A percentile compares a stretch with the other conserved stretches of the same genome.
These are phyloP conservation scores for Copidosoma aretas DNA, from an alignment of 2,888 invertebrate genomes.

Conservation along the genomic window DNA sequence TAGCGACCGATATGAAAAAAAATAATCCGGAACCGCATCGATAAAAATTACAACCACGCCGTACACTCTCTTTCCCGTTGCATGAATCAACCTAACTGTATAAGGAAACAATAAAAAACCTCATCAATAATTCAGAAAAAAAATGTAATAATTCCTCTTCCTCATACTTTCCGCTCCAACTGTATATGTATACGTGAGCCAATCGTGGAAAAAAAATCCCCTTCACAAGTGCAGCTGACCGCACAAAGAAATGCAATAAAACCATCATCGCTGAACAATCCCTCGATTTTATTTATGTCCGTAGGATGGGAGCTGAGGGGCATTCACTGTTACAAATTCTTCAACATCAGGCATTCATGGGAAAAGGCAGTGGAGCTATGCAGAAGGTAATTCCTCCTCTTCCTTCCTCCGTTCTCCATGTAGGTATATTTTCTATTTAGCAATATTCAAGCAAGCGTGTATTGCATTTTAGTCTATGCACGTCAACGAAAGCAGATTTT, in stretches of 20 bases:
- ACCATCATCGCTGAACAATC: background rate
- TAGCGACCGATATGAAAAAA: too few species aligned
- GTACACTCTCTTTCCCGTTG: too few species aligned
- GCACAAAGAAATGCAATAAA: background rate
- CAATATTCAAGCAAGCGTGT: background rate
- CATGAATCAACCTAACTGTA: too few species aligned
- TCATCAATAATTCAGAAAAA: too few species aligned
- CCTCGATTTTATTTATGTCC: slow-evolving; percentile 30
- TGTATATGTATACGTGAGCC: background rate
- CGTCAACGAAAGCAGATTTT: background rate
- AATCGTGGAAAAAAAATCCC: too few species aligned
- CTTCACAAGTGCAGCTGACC: too few species aligned
- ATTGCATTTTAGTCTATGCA: too few species aligned
- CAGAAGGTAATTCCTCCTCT: slow-evolving; percentile 75
- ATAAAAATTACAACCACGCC: too few species aligned
- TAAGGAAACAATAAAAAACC: too few species aligned
- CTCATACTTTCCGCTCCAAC: too few species aligned
- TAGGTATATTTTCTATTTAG: background rate
- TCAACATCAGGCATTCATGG: slow-evolving; percentile 95
- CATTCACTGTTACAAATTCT: slow-evolving; percentile 93
- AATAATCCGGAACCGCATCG: too few species aligned
- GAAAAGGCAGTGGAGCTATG: slow-evolving; percentile 94
- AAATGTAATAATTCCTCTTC: too few species aligned
- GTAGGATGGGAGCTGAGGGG: slow-evolving; percentile 91
- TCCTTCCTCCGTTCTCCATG: background rate